Evolutionary conservation across 2,113 vertebrate genomes (phyloP).

Genomic region (Dipodomys spectabilis): DNA sequence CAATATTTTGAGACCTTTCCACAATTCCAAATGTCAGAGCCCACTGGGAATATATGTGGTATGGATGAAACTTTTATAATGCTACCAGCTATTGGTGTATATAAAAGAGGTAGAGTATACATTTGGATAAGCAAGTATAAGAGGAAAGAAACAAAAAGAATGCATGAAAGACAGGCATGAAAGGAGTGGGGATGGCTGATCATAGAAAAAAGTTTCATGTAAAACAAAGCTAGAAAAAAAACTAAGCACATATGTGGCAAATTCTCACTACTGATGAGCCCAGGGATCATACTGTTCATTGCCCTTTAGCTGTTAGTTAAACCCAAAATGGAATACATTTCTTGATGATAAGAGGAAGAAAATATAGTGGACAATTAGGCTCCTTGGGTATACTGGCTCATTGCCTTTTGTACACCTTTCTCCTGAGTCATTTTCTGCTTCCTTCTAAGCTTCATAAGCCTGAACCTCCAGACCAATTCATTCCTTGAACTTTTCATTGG

Average conservation of each 20-base stretch:
- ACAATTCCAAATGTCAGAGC: not conserved
- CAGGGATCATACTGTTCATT: not conserved
- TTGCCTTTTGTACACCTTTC: not conserved
- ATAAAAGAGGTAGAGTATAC: not conserved
- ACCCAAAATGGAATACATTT: not conserved
- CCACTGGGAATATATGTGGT: not conserved
- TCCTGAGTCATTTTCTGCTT: not conserved
- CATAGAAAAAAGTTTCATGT: not conserved
- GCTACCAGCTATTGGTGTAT: not conserved
- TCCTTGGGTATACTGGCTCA: not conserved
- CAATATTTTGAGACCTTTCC: no score
- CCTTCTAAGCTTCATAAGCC: not conserved
- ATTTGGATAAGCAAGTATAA: not conserved
- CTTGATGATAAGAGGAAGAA: not conserved
- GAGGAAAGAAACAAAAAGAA: not conserved
- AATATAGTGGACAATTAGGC: not conserved
- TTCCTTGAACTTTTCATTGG: not conserved
- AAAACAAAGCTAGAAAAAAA: not conserved
- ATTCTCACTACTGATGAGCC: not conserved
- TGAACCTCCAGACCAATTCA: not conserved
- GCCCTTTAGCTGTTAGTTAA: not conserved
- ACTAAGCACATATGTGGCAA: not conserved
- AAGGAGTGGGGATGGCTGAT: rapidly evolving
- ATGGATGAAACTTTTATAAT: not conserved
- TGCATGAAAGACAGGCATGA: not conserved